Base-by-base conservation (phyloP, 2,888 invertebrate species). In the Drosophila dives region DNA sequence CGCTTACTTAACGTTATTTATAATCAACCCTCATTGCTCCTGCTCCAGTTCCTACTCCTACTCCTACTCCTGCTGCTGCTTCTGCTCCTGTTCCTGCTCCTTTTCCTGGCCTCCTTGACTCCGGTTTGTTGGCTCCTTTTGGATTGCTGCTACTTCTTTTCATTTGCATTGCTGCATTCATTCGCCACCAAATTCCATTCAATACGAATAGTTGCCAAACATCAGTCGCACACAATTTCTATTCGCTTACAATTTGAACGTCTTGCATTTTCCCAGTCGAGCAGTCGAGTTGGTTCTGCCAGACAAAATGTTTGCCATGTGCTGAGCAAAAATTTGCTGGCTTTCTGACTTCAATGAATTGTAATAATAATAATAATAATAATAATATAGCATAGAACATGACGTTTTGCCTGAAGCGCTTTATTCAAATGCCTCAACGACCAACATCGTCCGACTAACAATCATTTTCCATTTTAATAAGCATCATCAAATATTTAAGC, bases 1-100 rank as follows among this genome's bases (percentile, higher is more conserved):
- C 86, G 78, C 86, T 83, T 87, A 83, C 74, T 88, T 87, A 75
- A 77, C 82, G 77, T 89, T 86, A 86, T 86, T 89, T 86, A 86
- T 86, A 86, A 84, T 86, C 86, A 84, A 75, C 53, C 48, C 58
- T 3, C 36, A 12, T 42, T 40, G n/a, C 26, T 48, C 38, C n/a
- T 48, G 7, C 33, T 5, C 11, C 8, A 12, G n/a, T 2, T 49
- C 26, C 49, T 3, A 3, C 8, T 8, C 0, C 36, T 15, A 0
- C 36, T 15, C 1, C 17, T 7, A 15, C 23, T 2, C 2, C 23
- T 23, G 23, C 23, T 23, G 2, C 23, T 2, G 23, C 2, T 45
- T 3, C 12, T 23, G 6, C 3, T 48, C 15, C 45, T 2, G 8
- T 34, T 53, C n/a, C 17, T 12, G 29, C 29, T 5, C 29, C 29